These are phyloP conservation scores for Aratinga solstitialis DNA, from an alignment of 2,797 vertebrate species.

Conservation along the genomic window DNA sequence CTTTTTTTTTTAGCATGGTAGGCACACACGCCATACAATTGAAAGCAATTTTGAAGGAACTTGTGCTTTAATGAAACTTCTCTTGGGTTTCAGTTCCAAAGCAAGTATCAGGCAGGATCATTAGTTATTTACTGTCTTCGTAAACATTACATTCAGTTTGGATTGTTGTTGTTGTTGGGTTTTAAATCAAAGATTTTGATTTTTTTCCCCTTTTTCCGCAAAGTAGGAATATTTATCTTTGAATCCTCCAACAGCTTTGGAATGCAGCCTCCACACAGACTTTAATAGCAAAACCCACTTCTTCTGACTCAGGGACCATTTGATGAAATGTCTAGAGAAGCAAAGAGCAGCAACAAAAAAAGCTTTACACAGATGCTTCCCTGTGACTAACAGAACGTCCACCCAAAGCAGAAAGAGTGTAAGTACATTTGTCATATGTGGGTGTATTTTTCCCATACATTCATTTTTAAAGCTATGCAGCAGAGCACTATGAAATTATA, in stretches of 20 bases:
- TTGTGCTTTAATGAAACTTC: constrained; percentile 6
- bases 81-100: constrained; percentile 22
- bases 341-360: constrained; percentile 68
- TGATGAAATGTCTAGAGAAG: constrained; percentile 79
- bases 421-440: constrained; percentile 74
- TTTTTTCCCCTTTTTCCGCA: not conserved
- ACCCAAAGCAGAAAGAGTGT: constrained; percentile 68
- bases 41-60: constrained; percentile 29
- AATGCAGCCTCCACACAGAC: constrained; percentile 76
- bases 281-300: constrained; percentile 81
- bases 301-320: constrained; percentile 83
- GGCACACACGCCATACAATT: not conserved
- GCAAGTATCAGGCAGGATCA: not conserved
- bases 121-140: constrained; percentile 11
- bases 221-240: constrained; percentile 74
- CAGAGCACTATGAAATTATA: constrained; percentile 72
- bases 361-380: constrained; percentile 76
- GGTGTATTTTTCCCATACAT: constrained; percentile 77
- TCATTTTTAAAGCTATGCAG: constrained; percentile 74
- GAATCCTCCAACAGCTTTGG: constrained; percentile 70
- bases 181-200: constrained; percentile 33
- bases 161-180: not conserved
- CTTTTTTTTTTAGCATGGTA: not conserved
- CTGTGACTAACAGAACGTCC: constrained; percentile 78
- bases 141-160: constrained; percentile 43